These are phyloP conservation scores for Anhinga rufa DNA, from an alignment of 2,113 vertebrate genomes.

Conservation along the genomic window DNA sequence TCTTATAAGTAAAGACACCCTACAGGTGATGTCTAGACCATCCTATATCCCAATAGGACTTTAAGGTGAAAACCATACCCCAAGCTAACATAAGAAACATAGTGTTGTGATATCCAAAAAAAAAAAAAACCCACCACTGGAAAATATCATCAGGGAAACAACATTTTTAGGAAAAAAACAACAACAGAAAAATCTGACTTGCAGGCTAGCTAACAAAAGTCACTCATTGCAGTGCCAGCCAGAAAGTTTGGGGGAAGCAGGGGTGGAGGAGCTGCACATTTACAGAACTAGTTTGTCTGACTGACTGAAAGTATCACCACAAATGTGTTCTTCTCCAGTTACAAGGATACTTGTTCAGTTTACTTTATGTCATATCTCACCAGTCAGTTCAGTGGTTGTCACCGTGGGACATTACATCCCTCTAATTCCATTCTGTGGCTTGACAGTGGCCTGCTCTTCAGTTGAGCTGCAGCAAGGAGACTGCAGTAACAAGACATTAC, in stretches of 20 bases:
- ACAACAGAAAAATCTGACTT: background rate
- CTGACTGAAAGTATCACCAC: background rate
- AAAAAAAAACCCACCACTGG: background rate
- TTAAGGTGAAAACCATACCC: background rate
- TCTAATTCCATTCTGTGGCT: background rate
- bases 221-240: background rate
- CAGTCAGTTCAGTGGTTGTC: background rate
- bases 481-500: background rate
- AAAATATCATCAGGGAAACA: background rate
- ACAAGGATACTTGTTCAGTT: background rate
- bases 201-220: background rate
- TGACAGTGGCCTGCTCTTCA: background rate
- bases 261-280: no score
- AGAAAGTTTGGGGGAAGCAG: background rate
- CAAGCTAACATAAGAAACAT: background rate
- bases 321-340: background rate
- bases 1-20: background rate
- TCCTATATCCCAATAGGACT: background rate
- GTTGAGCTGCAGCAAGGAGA: background rate
- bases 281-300: background rate
- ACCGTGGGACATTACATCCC: accelerated
- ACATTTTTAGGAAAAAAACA: background rate
- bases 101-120: background rate
- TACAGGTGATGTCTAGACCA: background rate
- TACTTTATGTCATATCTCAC: background rate